These are phyloP conservation scores for Kryptolebias marmoratus DNA, from an alignment of 2,113 vertebrate species.

Conservation along the genomic window DNA sequence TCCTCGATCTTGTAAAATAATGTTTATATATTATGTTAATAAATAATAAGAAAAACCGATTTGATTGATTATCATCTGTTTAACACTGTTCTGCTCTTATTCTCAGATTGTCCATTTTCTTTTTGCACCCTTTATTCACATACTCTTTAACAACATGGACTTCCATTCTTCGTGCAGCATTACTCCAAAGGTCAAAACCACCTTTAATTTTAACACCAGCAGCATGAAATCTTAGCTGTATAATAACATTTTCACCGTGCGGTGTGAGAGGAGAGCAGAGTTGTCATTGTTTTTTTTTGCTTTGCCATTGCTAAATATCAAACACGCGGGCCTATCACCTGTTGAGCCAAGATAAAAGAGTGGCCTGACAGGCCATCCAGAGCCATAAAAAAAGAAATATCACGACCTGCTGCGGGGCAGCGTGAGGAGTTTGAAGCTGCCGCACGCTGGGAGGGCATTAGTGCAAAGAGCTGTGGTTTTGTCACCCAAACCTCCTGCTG, in stretches of 20 bases:
- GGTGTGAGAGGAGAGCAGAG: constrained; percentile 28
- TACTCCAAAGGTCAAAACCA: neutral
- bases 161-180: neutral
- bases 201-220: constrained; percentile 15
- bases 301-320: constrained; percentile 72
- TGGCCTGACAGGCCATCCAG: constrained; percentile 53
- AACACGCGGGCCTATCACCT: constrained; percentile 37
- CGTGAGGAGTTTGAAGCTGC: constrained; percentile 33
- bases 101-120: neutral
- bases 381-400: constrained; percentile 63
- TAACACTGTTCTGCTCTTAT: constrained; percentile 16
- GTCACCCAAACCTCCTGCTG: constrained; percentile 50
- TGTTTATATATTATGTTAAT: constrained; percentile 26
- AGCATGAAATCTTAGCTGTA: constrained; percentile 11
- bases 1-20: no score
- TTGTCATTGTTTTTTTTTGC: neutral
- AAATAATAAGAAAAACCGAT: constrained; percentile 14
- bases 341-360: constrained; percentile 61
- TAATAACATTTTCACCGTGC: constrained; percentile 17
- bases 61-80: constrained; percentile 46
- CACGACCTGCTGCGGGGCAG: constrained; percentile 58
- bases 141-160: constrained; percentile 11
- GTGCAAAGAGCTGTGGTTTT: constrained; percentile 56
- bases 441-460: constrained; percentile 68
- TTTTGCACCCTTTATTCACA: neutral